Evolutionary conservation across 2,888 invertebrate species (phyloP), one percentile per base, ranked within the genome.

Genomic region (Andrena fulva): DNA sequence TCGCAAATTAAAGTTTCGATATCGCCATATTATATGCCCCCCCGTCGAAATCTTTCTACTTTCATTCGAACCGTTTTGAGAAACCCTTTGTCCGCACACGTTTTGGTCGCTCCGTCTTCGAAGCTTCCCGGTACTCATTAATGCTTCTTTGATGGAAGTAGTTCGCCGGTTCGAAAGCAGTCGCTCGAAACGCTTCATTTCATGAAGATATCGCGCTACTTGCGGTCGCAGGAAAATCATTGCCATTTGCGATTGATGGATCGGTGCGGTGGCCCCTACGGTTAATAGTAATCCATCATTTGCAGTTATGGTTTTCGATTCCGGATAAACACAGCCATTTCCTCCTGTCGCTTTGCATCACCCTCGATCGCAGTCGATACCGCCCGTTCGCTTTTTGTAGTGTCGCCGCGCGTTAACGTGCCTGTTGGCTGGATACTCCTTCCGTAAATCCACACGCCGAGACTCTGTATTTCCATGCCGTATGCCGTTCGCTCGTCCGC

Each of bases 241-340:
- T 75, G 60, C 75, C 62, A 78, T 77, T 77, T 60, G 67, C 66
- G 67, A 67, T 66, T 69, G 77, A 78, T 76, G 77, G 78, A 78
- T 78, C 77, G 63, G 1, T 6, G 68, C 48, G 42, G 20, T 27
- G 50, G 27, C 29, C 27, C 52, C 64, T 8, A 42, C 75, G 75
- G 50, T 66, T 75, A 67, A 60, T 67, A 20, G 16, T 24, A 27
- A 78, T 78, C 63, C 48, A 76, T 79, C 69, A 77, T 77, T 79
- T 33, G 24, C 68, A 35, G 78, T 79, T 79, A 77, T 62, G 67
- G 60, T 54, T 62, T 12, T 48, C 77, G 77, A 69, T 79, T 69
- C 77, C 8, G 33, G 62, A 48, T 69, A 69, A 77, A 77, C 63
- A 33, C 63, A 42, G 52, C 54, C 62, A 50, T 63, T 62, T 63